A percentile compares a stretch with the other conserved stretches of the same genome.
Evolutionary conservation across 2,797 vertebrate species (phyloP).

Genomic region (Acridotheres tristis): DNA sequence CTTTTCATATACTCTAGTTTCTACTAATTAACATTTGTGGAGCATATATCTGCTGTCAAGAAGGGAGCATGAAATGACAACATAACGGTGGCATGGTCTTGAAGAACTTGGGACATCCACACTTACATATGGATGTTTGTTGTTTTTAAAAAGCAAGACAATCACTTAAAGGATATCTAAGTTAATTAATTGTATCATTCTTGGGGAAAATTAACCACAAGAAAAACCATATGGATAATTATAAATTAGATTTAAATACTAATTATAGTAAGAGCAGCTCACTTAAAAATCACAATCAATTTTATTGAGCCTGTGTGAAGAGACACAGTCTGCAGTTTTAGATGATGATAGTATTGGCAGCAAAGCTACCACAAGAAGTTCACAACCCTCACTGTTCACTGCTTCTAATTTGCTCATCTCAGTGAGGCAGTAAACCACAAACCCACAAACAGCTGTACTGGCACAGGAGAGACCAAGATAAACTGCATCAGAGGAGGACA

Average conservation of each 20-base stretch:
- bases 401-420: neutral
- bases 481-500: fast-evolving
- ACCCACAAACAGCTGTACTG: neutral
- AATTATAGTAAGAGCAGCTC: neutral
- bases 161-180: neutral
- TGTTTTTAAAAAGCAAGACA: neutral
- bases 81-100: neutral
- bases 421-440: neutral
- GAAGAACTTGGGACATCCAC: neutral
- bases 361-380: neutral
- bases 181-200: neutral
- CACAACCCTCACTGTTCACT: neutral
- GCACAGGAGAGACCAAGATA: neutral
- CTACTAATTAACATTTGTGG: neutral
- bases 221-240: neutral
- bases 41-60: neutral
- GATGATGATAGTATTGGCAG: neutral
- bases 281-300: neutral
- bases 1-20: neutral
- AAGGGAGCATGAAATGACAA: neutral
- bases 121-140: neutral
- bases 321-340: neutral
- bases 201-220: neutral
- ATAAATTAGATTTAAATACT: neutral
- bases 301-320: neutral